Evolutionary conservation across 2,888 invertebrate species (phyloP).

Genomic region (Synergus laeviventris): DNA sequence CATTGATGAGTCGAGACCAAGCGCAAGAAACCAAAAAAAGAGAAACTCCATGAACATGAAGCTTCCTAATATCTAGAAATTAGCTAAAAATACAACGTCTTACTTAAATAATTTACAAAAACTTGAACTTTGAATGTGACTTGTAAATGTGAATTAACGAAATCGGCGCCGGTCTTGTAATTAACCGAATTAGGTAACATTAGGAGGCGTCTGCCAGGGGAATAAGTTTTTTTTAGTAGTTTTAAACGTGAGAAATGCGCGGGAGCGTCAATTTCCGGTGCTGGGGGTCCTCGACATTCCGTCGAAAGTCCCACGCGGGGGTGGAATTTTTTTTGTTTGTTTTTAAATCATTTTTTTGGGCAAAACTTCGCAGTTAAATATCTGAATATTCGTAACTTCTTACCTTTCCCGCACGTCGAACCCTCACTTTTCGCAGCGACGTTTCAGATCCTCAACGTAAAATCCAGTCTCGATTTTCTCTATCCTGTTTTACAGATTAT

Average conservation of each 20-base stretch:
- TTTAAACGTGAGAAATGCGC: slow-evolving; percentile 50
- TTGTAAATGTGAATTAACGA: background rate
- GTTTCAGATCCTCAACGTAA: slow-evolving; percentile 24
- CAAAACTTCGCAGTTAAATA: background rate
- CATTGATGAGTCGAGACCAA: slow-evolving; percentile 52
- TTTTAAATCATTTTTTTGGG: background rate
- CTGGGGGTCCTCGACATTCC: slow-evolving; percentile 44
- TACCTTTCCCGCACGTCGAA: slow-evolving; percentile 43
- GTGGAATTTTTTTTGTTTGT: slow-evolving; percentile 43
- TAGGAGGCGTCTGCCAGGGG: slow-evolving; percentile 44
- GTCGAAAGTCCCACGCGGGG: slow-evolving; percentile 31
- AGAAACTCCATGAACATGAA: slow-evolving; percentile 40
- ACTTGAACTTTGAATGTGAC: background rate
- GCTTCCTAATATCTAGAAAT: background rate
- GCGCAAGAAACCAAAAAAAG: slow-evolving; percentile 8
- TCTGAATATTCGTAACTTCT: slow-evolving; percentile 15
- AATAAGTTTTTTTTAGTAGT: slow-evolving; percentile 40
- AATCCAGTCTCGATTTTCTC: slow-evolving; percentile 30
- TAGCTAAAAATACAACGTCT: background rate
- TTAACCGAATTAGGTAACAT: slow-evolving; percentile 55
- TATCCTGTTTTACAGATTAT: slow-evolving; percentile 52
- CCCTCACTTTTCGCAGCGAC: slow-evolving; percentile 44
- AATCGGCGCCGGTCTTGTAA: slow-evolving; percentile 44
- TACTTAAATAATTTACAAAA: background rate
- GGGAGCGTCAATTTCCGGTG: slow-evolving; percentile 57